Conservation (phyloP, 2,797 vertebrate species). For the Erithacus rubecula region DNA sequence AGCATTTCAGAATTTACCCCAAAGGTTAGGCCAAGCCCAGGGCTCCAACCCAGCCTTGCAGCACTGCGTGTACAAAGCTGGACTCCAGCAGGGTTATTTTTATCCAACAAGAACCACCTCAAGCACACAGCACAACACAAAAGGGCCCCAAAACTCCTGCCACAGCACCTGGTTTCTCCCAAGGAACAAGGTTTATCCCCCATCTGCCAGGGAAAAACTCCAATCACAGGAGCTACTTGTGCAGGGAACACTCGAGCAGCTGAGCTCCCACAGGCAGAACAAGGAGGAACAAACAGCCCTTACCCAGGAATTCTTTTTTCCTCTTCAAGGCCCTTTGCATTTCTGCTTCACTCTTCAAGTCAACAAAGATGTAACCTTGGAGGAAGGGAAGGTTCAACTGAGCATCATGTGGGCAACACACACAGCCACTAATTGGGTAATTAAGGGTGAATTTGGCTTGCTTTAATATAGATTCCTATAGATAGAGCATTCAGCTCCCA, state of each 20-base stretch:
- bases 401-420: neutral
- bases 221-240: neutral
- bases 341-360: slow-evolving; percentile 86
- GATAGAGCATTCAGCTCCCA: neutral
- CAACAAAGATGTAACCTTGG: slow-evolving; percentile 93
- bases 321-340: slow-evolving; percentile 86
- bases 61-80: neutral
- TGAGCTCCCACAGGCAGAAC: neutral
- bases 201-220: neutral
- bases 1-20: neutral
- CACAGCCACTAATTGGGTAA: slow-evolving; percentile 27
- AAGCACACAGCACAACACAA: fast-evolving
- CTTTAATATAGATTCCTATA: slow-evolving; percentile 19
- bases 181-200: neutral
- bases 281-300: slow-evolving; percentile 42
- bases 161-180: neutral
- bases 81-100: neutral
- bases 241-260: slow-evolving; percentile 36
- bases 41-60: neutral
- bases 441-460: slow-evolving; percentile 9
- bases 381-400: neutral
- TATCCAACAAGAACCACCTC: neutral
- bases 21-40: neutral
- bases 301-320: slow-evolving; percentile 94
- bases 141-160: neutral